Percentiles rank a stretch among this genome's conserved stretches.
phyloP scores from a whole-genome alignment of 2,113 vertebrate species.

The Vireo altiloquus region DNA sequence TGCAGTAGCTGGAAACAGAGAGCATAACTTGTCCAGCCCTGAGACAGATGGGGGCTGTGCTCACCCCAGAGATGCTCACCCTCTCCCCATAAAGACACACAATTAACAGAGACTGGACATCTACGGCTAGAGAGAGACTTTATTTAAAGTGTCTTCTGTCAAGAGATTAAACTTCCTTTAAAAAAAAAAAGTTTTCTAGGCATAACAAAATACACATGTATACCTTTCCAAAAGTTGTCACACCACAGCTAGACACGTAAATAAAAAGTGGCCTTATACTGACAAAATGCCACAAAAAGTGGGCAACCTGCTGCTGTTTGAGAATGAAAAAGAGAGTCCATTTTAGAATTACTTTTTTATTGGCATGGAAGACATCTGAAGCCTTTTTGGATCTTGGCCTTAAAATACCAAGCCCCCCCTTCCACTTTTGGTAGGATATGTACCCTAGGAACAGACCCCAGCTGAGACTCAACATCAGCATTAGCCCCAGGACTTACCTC shows the following conservation, averaged over 20 bases:
- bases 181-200: not conserved
- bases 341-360: not conserved
- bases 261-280: not conserved
- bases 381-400: not conserved
- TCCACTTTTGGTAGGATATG: not conserved
- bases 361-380: not conserved
- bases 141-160: not conserved
- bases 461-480: not conserved
- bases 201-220: not conserved
- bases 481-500: not conserved
- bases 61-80: not conserved
- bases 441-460: not conserved
- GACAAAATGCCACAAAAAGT: not conserved
- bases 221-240: not conserved
- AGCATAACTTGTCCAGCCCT: not conserved
- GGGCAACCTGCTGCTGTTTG: not conserved
- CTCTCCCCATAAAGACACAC: not conserved
- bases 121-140: not conserved
- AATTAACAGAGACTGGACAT: not conserved
- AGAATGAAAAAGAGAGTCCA: not conserved
- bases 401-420: not conserved
- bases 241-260: not conserved
- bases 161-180: not conserved
- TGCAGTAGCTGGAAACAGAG: not conserved
- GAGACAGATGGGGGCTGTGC: not conserved